Conservation (phyloP, 2,888 invertebrate species). For the Allygus modestus region DNA sequence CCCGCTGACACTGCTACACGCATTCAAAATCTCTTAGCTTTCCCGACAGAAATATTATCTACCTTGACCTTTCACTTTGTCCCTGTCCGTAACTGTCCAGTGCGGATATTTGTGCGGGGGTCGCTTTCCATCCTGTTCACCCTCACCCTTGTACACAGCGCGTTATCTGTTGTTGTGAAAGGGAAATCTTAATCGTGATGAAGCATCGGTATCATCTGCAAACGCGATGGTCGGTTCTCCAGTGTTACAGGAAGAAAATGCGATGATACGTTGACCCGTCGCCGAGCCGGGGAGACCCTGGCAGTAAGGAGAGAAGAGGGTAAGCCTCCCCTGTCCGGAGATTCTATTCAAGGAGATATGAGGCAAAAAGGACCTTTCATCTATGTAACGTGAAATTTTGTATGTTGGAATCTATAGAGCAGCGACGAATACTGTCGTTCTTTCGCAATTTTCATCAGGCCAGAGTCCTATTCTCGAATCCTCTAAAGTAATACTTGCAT, state of each 20-base stretch:
- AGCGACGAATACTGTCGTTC: too few relatives aligned
- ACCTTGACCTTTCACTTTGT: slow-evolving; percentile 38
- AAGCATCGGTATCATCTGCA: slow-evolving; percentile 6
- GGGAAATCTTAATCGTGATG: slow-evolving; percentile 25
- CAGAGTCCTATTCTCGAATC: too few relatives aligned
- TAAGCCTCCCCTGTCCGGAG: background rate
- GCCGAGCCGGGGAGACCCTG: background rate
- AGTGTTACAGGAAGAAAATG: background rate
- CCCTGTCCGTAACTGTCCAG: slow-evolving; percentile 7
- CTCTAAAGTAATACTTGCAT: too few relatives aligned
- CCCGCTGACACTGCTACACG: slow-evolving; percentile 12
- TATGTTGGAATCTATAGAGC: background rate
- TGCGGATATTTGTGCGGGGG: too few relatives aligned
- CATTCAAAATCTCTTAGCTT: slow-evolving; percentile 25
- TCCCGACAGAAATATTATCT: slow-evolving; percentile 46
- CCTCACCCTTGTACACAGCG: background rate
- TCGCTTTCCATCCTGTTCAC: slow-evolving; percentile 37
- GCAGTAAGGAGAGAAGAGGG: background rate
- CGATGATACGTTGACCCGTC: background rate
- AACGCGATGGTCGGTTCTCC: background rate
- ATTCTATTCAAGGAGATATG: background rate
- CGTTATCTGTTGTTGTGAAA: background rate
- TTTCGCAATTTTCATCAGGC: too few relatives aligned
- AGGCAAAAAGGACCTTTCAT: background rate
- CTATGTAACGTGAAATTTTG: background rate